These are phyloP conservation scores for Drosophila nebulosa DNA, from an alignment of 1,140 invertebrate species.

Conservation along the genomic window DNA sequence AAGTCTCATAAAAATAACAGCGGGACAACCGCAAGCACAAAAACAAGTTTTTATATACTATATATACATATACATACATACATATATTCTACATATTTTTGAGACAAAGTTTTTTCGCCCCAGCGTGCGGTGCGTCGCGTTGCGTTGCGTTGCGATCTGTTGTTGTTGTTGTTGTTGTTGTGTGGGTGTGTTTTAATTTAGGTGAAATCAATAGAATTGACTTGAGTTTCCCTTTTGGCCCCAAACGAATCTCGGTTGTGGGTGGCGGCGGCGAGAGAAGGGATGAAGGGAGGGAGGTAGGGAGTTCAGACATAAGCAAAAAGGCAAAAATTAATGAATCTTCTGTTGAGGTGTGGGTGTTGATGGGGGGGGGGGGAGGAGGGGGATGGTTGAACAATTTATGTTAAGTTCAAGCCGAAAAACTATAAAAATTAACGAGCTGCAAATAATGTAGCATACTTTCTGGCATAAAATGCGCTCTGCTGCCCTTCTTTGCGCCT, in stretches of 20 bases:
- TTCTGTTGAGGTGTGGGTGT: conserved; percentile 35
- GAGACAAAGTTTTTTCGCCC: conserved; percentile 21
- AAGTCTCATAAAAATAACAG: conserved; percentile 74
- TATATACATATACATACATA: too few species aligned
- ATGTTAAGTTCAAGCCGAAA: conserved; percentile 53
- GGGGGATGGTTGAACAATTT: conserved; percentile 27
- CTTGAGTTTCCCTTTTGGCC: background rate
- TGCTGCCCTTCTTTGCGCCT: conserved; percentile 28
- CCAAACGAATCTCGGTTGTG: too few species aligned
- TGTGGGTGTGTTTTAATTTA: conserved; percentile 53
- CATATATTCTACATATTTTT: background rate
- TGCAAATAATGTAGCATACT: conserved; percentile 77
- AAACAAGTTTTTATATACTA: conserved; percentile 28
- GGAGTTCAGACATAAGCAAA: background rate
- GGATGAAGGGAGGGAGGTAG: too few species aligned
- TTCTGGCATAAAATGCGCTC: conserved; percentile 71
- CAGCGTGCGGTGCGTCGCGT: conserved; percentile 28
- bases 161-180: background rate
- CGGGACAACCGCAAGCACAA: conserved; percentile 40
- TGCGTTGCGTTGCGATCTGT: background rate
- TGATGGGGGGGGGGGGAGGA: conserved; percentile 46
- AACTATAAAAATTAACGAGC: conserved; percentile 76
- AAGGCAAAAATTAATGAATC: conserved; percentile 26
- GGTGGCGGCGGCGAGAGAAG: too few species aligned
- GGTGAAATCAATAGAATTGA: conserved; percentile 65